Evolutionary conservation across 2,113 vertebrate species (phyloP), one percentile per base, ranked within the genome.

Genomic region (Sturnira hondurensis): DNA sequence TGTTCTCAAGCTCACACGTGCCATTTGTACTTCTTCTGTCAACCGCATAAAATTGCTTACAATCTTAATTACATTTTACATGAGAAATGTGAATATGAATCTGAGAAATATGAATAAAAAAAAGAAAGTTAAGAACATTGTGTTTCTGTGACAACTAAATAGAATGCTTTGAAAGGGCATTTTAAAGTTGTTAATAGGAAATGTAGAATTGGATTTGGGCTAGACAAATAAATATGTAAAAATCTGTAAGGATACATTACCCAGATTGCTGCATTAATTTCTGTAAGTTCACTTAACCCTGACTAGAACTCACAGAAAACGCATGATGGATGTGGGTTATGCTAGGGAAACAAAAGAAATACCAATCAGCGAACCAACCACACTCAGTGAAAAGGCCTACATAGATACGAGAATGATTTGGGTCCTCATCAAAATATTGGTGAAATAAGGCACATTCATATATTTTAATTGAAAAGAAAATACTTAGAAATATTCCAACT

Each of bases 1-100:
- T 92, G 61, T 70, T 47, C 47, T 22, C 28, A 95, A 86, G 28
- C 33, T 50, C 31, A 13, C n/a, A 7, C 19, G 33, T 94, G 45
- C 31, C 56, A 38, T 77, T 88, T 95, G 7, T 92, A 83, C 31
- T 95, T 94, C 14, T 63, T 58, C 45, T 91, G 86, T 95, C 77
- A 93, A 54, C 38, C 43, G 54, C 9, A 85, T 70, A 70, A 96
- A 91, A 77, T 77, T 82, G 90, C 41, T 56, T 65, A n/a, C 20
- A 41, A 73, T 83, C 87, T 87, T 71, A 83, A 93, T 70, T 77
- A 33, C 3, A 63, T 76, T 87, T 93, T 95, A 71, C 14, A 45
- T 9, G 19, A 85, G 28, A 96, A 87, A 65, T 90, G 54, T 38
- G 16, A 97, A 41, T 82, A 24, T 58, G 22, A 10, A 24, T 81